Conservation (phyloP, 2,888 invertebrate genomes). For the Ormia ochracea region DNA sequence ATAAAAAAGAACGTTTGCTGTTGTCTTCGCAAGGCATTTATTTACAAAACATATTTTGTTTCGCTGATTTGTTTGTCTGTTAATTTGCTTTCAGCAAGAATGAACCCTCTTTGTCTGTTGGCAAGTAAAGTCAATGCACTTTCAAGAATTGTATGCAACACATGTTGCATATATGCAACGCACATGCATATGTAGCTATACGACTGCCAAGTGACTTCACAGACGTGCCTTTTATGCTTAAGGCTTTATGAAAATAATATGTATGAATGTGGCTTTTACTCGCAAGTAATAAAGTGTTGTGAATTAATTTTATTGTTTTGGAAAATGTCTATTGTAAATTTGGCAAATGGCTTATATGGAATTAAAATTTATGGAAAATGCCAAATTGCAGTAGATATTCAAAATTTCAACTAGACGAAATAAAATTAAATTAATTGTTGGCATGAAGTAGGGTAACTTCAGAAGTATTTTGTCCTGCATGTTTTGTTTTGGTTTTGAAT, state of each 20-base stretch:
- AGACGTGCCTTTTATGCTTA: slow-evolving; percentile 12
- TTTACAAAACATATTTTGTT: slow-evolving; percentile 6
- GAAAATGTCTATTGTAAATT: too few relatives aligned
- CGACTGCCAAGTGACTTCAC: background rate
- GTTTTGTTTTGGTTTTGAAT: too few relatives aligned
- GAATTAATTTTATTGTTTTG: background rate
- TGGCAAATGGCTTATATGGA: too few relatives aligned
- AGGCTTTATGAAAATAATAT: background rate
- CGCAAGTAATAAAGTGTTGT: too few relatives aligned
- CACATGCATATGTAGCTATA: too few relatives aligned
- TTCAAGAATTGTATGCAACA: slow-evolving; percentile 51
- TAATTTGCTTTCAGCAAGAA: background rate
- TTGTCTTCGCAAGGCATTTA: slow-evolving; percentile 42
- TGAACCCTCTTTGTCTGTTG: slow-evolving; percentile 23
- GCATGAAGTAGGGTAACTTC: too few relatives aligned
- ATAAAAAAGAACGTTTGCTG: slow-evolving; percentile 5
- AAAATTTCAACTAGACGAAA: too few relatives aligned
- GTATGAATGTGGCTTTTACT: too few relatives aligned
- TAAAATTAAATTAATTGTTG: too few relatives aligned
- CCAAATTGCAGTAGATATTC: too few relatives aligned
- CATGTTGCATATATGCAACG: slow-evolving; percentile 40
- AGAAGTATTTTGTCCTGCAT: too few relatives aligned
- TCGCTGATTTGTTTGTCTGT: background rate
- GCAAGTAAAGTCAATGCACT: slow-evolving; percentile 56
- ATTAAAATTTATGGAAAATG: too few relatives aligned